Base-by-base conservation (phyloP, 2,888 invertebrate genomes). In the Pterostichus niger region DNA sequence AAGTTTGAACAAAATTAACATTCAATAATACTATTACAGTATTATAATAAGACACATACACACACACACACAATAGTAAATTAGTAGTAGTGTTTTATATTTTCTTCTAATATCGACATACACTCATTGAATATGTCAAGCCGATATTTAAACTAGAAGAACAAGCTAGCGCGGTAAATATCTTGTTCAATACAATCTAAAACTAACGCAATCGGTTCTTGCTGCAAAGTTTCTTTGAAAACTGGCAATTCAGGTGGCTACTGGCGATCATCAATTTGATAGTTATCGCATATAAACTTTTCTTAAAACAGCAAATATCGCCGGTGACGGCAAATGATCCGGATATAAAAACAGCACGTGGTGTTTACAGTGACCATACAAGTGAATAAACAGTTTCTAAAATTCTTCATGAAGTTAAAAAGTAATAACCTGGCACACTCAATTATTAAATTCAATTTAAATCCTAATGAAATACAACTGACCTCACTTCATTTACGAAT, bases 271-370 rank as follows among this genome's bases (percentile, higher is more conserved):
- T 71, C 44, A 71, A 71, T 6, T 68, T 68, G 68, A 68, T 71
- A 71, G 68, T 71, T 71, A 73, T 81, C 73, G 59, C 54, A 71
- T 56, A 81, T 81, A 81, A 81, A 81, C 44, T 81, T 81, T 52
- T 40, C 73, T 81, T 81, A 71, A 56, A 81, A 73, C 81, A 81
- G 81, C 81, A 81, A 81, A 81, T 81, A 81, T 56, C 54, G 40
- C 40, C 6, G 17, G 56, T 40, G 59, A 64, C 64, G 17, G 64
- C 31, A 71, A 71, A 71, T 44, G 68, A 71, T 71, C 64, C 35
- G 35, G 64, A 64, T 64, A 44, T 44, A 44, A 61, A 61, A 44
- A 71, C 68, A 44, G 31, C 68, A 71, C 68, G 11, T 71, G 68
- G 13, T 71, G 68, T 71, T 71, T 71, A 71, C n/a, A 40, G 44